A percentile compares a stretch with the other conserved stretches of the same genome.
Evolutionary conservation across 1,140 invertebrate genomes (phyloP).

Genomic region (Helicorthomorpha holstii): DNA sequence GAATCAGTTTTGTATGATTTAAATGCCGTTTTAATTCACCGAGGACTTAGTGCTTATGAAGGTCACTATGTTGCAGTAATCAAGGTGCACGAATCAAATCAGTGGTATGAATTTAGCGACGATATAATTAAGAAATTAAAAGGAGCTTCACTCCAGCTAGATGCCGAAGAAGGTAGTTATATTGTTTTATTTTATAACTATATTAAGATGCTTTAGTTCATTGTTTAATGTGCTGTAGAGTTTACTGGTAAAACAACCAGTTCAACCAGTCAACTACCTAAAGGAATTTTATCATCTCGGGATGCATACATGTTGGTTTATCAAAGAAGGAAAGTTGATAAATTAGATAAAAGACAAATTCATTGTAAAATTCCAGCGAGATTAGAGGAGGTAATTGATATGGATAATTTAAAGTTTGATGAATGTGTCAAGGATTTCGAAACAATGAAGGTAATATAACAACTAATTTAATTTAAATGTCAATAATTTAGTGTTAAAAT

Average conservation of each 20-base stretch:
- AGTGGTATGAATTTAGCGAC: slow-evolving; percentile 52
- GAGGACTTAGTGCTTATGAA: slow-evolving; percentile 44
- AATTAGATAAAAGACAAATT: too few species aligned
- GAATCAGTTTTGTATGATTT: slow-evolving; percentile 35
- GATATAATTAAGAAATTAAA: slow-evolving; percentile 44
- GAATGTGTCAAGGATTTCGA: slow-evolving; percentile 23
- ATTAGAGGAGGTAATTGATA: slow-evolving; percentile 20
- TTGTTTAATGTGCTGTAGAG: too few species aligned
- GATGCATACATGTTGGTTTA: slow-evolving; percentile 53
- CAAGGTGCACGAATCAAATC: slow-evolving; percentile 31
- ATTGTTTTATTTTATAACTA: too few species aligned
- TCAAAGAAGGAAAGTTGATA: slow-evolving; percentile 14
- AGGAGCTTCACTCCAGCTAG: slow-evolving; percentile 33
- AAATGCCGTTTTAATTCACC: slow-evolving; percentile 46
- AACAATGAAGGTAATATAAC: slow-evolving; percentile 17
- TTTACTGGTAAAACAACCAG: too few species aligned
- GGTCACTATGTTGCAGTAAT: slow-evolving; percentile 54
- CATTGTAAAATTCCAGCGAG: slow-evolving; percentile 16
- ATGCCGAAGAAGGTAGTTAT: slow-evolving; percentile 30
- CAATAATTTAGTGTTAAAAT: neutral
- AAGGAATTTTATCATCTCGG: slow-evolving; percentile 27
- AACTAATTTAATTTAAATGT: neutral
- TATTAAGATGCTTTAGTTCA: too few species aligned
- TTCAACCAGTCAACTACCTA: slow-evolving; percentile 11
- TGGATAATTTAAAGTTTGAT: slow-evolving; percentile 29